A percentile compares a stretch with the other conserved stretches of the same genome.
Conservation (phyloP, 2,113 vertebrate genomes). For the Trinectes maculatus region DNA sequence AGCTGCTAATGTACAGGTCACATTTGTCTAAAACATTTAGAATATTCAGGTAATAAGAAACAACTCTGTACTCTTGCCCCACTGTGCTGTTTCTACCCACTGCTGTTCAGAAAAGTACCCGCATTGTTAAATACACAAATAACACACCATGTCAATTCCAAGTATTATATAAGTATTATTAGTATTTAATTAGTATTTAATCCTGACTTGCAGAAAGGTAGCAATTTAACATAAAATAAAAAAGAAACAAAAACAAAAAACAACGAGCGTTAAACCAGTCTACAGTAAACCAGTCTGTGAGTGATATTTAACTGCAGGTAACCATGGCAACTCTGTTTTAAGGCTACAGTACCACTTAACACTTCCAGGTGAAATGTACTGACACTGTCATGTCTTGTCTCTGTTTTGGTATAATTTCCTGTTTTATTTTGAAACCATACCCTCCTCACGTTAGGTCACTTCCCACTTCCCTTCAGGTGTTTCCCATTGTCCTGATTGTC, state of each 20-base stretch:
- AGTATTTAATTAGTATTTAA: too few species aligned
- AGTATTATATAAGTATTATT: too few species aligned
- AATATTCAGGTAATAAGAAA: not conserved
- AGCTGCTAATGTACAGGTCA: constrained; percentile 2
- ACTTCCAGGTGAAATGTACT: not conserved
- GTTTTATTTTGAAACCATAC: too few species aligned
- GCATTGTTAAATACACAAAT: not conserved
- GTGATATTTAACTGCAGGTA: constrained; percentile 4
- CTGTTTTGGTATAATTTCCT: too few species aligned
- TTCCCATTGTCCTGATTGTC: too few species aligned
- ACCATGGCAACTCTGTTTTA: constrained; percentile 20
- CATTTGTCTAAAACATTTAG: not conserved
- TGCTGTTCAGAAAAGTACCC: not conserved
- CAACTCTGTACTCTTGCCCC: not conserved
- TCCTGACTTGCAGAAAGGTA: not conserved
- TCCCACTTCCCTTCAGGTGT: too few species aligned
- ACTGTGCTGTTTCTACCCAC: not conserved
- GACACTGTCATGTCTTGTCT: too few species aligned
- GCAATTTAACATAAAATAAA: too few species aligned
- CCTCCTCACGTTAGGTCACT: too few species aligned
- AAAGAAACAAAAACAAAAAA: not conserved
- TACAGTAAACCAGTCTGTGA: not conserved
- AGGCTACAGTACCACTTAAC: not conserved
- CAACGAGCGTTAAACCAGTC: too few species aligned
- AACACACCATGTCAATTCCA: too few species aligned